These are phyloP conservation scores for Setipinna tenuifilis DNA, from an alignment of 2,797 vertebrate species.

Conservation along the genomic window DNA sequence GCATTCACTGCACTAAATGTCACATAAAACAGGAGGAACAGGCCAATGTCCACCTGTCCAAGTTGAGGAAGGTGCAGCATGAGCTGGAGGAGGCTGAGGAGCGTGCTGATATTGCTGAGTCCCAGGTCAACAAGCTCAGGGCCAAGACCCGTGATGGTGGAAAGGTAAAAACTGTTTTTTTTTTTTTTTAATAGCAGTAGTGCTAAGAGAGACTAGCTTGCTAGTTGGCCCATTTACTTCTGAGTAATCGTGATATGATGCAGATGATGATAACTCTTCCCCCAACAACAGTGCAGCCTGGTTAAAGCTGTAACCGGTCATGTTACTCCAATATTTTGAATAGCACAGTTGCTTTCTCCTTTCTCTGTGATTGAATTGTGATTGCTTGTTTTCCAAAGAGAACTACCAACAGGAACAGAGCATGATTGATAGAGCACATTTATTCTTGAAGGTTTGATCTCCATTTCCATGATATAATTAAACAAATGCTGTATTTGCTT, in stretches of 20 bases:
- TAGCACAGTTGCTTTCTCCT: no score
- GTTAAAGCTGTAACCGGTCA: no score
- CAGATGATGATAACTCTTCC: no score
- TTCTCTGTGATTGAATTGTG: no score
- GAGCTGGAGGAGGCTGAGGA: slow-evolving; percentile 49
- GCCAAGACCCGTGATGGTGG: slow-evolving; percentile 43
- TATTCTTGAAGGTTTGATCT: background rate
- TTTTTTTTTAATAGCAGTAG: no score
- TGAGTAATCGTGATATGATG: no score
- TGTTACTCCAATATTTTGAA: no score
- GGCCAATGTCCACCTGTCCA: slow-evolving; percentile 42
- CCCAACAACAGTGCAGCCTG: no score
- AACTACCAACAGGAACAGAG: background rate
- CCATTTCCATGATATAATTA: background rate
- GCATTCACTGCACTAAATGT: no score
- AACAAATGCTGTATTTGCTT: background rate
- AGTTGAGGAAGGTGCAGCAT: slow-evolving; percentile 46
- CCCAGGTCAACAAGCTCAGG: slow-evolving; percentile 51
- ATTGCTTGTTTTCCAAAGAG: background rate
- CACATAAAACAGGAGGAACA: slow-evolving; percentile 49
- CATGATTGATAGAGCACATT: no score
- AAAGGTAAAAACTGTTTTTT: slow-evolving; percentile 29
- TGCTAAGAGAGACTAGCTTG: no score
- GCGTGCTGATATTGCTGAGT: slow-evolving; percentile 50
- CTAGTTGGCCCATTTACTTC: no score